Evolutionary conservation across 2,888 invertebrate genomes (phyloP), one percentile per base, ranked within the genome.

Genomic region (Drosophila hawaiiensis): DNA sequence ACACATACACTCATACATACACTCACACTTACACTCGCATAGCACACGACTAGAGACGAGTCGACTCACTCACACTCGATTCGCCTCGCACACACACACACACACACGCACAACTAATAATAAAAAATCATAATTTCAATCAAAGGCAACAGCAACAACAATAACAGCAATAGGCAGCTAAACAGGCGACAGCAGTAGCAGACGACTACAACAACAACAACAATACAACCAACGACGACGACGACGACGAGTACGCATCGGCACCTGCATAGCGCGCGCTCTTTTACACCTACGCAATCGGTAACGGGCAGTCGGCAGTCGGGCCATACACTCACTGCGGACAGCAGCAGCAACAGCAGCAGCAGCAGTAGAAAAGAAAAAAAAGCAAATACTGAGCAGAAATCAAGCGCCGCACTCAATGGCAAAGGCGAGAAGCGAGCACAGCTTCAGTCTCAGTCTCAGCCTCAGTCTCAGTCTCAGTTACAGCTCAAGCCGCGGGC

Each of bases 251-350:
- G 62, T 80, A 80, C 80, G 80, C 80, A 80, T 82, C 80, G 85
- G 88, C 85, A 88, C 85, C 90, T 85, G 90, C 85, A 88, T 85
- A 90, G 85, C 88, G 76, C 85, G 84, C 85, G 63, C 90, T 84
- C 85, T 75, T 78, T 85, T 88, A 88, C 90, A 85, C 85, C 78
- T 82, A 73, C 85, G 85, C 89, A 86, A 56, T 77, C 77, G 79
- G 77, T 72, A 72, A 65, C 72, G 76, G 59, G 62, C 76, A 65
- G 67, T 63, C 70, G 82, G 52, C 66, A 68, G 65, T 75, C 67
- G 56, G 73, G 74, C 74, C 55, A 66, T 73, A 73, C 60, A 73
- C 75, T 75, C 78, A 68, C 55, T 71, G 58, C 63, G 68, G 56
- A 63, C 65, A 73, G 68, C 70, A 62, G 63, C 54, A 56, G 49